Conservation (phyloP, 1,140 invertebrate species). For the Drosophila santomea region DNA sequence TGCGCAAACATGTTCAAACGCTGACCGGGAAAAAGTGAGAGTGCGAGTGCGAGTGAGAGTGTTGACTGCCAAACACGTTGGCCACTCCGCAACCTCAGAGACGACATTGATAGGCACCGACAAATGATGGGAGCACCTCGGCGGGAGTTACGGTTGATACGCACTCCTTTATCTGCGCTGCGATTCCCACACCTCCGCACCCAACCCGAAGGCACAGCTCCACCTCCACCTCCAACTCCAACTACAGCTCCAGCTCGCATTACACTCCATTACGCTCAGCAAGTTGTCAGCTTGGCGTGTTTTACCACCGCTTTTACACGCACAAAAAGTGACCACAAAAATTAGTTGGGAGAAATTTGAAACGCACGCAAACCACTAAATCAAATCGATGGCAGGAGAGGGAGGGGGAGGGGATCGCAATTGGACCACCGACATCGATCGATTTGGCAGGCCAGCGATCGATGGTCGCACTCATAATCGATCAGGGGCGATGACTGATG, state of each 20-base stretch:
- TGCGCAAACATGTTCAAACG: constrained; percentile 42
- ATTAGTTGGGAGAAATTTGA: constrained; percentile 67
- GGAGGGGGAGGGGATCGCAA: neutral
- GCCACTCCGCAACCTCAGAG: constrained; percentile 10
- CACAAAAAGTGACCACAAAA: constrained; percentile 61
- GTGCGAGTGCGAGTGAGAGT: constrained; percentile 60
- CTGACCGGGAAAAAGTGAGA: constrained; percentile 60
- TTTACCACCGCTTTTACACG: constrained; percentile 73
- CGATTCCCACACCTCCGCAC: constrained; percentile 32
- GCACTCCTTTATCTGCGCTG: neutral
- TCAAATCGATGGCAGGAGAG: neutral
- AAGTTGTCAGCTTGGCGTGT: constrained; percentile 53
- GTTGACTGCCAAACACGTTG: constrained; percentile 49
- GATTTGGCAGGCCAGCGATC: constrained; percentile 28
- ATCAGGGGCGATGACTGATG: neutral
- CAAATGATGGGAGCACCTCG: constrained; percentile 32
- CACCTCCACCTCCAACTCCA: no score
- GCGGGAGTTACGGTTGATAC: neutral
- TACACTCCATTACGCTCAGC: constrained; percentile 42
- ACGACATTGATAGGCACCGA: constrained; percentile 58
- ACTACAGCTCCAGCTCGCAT: constrained; percentile 1
- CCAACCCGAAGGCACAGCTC: constrained; percentile 4
- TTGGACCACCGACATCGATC: constrained; percentile 55
- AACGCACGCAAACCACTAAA: constrained; percentile 30
- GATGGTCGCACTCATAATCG: constrained; percentile 16